Evolutionary conservation across 1,140 invertebrate genomes (phyloP).

Genomic region (Drosophila trapezifrons): DNA sequence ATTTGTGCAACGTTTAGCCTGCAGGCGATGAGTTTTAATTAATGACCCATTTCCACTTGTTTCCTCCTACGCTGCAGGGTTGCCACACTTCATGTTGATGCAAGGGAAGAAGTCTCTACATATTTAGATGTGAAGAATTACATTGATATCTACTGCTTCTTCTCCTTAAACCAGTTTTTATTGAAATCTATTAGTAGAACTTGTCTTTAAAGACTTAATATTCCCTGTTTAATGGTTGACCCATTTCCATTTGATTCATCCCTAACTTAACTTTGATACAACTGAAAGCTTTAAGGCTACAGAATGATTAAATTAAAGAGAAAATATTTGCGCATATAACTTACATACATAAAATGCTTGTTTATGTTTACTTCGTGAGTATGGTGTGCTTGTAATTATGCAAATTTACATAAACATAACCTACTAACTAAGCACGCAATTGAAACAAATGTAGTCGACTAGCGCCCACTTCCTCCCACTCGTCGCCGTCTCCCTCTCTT

Average conservation of each 20-base stretch:
- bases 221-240: conserved; percentile 20
- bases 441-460: conserved; percentile 66
- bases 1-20: conserved; percentile 34
- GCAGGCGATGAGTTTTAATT: conserved; percentile 60
- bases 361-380: conserved; percentile 22
- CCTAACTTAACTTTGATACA: background rate
- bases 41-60: conserved; percentile 46
- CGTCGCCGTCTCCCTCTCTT: background rate
- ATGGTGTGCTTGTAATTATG: conserved; percentile 64
- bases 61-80: conserved; percentile 17
- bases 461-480: conserved; percentile 7
- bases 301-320: conserved; percentile 26
- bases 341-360: conserved; percentile 1
- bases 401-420: conserved; percentile 81
- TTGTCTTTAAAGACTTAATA: no score
- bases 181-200: background rate
- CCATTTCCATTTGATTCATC: conserved; percentile 3
- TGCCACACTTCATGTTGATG: conserved; percentile 14
- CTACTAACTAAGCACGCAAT: conserved; percentile 81
- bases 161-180: background rate
- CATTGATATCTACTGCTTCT: background rate
- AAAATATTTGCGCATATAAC: conserved; percentile 4
- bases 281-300: conserved; percentile 15
- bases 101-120: no score
- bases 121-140: background rate